Percentiles rank a stretch among this genome's conserved stretches.
phyloP scores from a whole-genome alignment of 1,140 invertebrate genomes.

The Chironomus striatipennis region DNA sequence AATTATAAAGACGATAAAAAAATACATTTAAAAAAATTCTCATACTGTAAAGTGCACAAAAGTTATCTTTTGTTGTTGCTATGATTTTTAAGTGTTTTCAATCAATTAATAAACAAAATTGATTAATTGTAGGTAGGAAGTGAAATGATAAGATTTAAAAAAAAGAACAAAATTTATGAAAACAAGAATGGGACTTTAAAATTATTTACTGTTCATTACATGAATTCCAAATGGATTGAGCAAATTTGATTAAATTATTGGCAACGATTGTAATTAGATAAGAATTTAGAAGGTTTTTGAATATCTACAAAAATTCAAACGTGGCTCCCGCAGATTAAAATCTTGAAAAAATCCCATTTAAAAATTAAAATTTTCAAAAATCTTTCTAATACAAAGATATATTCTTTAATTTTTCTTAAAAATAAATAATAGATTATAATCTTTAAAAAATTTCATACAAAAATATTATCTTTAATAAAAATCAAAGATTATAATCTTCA shows the following conservation, averaged over 20 bases:
- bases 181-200: not conserved
- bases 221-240: not conserved
- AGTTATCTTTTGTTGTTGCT: constrained; percentile 13
- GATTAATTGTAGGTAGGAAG: not conserved
- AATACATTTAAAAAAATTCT: not conserved
- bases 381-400: too few species aligned
- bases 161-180: not conserved
- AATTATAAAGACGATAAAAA: not conserved
- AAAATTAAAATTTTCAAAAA: too few species aligned
- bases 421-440: too few species aligned
- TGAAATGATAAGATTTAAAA: not conserved
- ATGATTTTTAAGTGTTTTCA: not conserved
- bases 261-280: too few species aligned
- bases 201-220: not conserved
- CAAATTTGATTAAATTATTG: not conserved
- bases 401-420: too few species aligned
- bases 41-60: not conserved
- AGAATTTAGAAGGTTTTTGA: not conserved
- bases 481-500: too few species aligned
- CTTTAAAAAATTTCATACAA: too few species aligned
- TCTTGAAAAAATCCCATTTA: too few species aligned
- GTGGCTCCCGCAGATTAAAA: too few species aligned
- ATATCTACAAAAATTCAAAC: too few species aligned
- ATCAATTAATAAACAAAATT: not conserved
- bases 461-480: too few species aligned